These are phyloP conservation scores for Drosophila pseudoananassae DNA, from an alignment of 1,140 invertebrate genomes.

Conservation along the genomic window DNA sequence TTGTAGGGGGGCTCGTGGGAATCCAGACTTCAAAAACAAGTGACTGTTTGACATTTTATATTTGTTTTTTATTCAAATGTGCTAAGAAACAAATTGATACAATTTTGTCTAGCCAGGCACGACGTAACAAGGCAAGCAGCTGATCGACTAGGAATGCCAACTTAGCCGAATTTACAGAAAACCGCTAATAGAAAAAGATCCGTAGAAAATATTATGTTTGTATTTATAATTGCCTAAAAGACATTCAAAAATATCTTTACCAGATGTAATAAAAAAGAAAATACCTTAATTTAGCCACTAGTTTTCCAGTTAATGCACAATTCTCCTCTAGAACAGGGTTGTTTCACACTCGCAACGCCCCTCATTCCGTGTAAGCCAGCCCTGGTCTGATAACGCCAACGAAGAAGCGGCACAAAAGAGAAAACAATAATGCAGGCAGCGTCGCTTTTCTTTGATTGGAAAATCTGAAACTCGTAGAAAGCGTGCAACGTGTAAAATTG, in stretches of 20 bases:
- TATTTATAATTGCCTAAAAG: not conserved
- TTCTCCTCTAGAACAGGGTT: slow-evolving; percentile 9
- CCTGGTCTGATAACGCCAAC: slow-evolving; percentile 61
- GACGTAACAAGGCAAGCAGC: slow-evolving; percentile 58
- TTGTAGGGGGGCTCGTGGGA: slow-evolving; percentile 89
- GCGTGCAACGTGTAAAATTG: slow-evolving; percentile 72
- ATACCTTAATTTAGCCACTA: not conserved
- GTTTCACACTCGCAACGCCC: slow-evolving; percentile 7
- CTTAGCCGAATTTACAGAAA: not conserved
- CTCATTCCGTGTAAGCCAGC: slow-evolving; percentile 7
- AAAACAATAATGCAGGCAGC: slow-evolving; percentile 65
- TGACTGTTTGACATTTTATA: slow-evolving; percentile 88
- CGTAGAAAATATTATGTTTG: not conserved
- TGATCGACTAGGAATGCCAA: slow-evolving; percentile 9
- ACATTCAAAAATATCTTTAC: not conserved
- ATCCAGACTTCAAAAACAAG: slow-evolving; percentile 90
- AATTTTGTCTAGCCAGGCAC: slow-evolving; percentile 22
- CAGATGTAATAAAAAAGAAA: not conserved
- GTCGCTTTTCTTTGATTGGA: slow-evolving; percentile 62
- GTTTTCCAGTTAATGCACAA: not conserved
- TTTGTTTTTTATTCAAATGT: slow-evolving; percentile 21
- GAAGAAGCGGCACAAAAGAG: slow-evolving; percentile 73
- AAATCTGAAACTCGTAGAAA: slow-evolving; percentile 57
- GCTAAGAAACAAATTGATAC: slow-evolving; percentile 6
- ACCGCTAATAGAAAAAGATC: not conserved